Evolutionary conservation across 23 tunicate species (phyloP), one percentile per base, ranked within the genome.

Genomic region (Diplosoma virens): DNA sequence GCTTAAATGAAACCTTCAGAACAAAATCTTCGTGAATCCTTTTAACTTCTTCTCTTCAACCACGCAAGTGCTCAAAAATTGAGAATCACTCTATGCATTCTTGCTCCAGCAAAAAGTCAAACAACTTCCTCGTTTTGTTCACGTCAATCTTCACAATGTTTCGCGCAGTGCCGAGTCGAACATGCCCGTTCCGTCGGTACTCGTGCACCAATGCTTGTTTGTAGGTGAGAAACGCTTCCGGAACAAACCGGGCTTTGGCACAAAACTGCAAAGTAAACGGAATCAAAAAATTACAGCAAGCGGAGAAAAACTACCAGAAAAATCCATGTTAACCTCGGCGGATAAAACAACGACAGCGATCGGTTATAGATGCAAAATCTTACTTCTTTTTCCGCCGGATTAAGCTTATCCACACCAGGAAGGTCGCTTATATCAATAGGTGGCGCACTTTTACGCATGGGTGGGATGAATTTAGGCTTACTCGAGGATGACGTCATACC

Each of bases 121-220:
- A 89, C 27, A 89, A 33, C 53, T 78, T 89, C 52, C 96, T 59
- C 1, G 96, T 89, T 60, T 89, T 89, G 77, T 89, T 89, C 20
- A 89, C 96, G 60, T 89, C 96, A 32, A 89, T 89, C 73, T 89
- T 89, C 64, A 89, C 84, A 27, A 89, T 31, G 45, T 29, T 71
- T 71, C 96, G 48, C 3, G 96, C 96, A 25, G 73, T 64, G 28
- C 88, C 87, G 21, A 89, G 88, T 56, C 61, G 77, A 25, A 89
- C 69, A 6, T 60, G 45, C 17, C 96, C 96, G 34, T 73, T 52
- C 25, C 46, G 53, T 20, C 48, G 28, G 50, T 67, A 89, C 28
- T 82, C 96, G 45, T 78, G 50, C 1, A 83, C 52, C 55, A 89
- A 72, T 0, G 81, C 71, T 59, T 28, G 46, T 78, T 89, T 89